phyloP scores from a whole-genome alignment of 2,113 vertebrate species.

The Deroptyus accipitrinus region DNA sequence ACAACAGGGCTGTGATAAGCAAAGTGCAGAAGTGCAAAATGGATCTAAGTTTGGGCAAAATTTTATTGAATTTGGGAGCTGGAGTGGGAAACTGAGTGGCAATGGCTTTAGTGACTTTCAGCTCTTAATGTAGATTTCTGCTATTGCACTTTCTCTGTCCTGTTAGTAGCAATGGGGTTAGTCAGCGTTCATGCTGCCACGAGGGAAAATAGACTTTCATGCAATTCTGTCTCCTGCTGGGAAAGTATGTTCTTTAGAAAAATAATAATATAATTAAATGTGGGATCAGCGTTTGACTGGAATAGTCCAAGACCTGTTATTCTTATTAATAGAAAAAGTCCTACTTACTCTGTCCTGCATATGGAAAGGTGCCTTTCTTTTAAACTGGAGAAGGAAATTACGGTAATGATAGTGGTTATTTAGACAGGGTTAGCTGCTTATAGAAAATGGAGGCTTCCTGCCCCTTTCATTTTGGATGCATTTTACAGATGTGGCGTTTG shows the following conservation, averaged over 20 bases:
- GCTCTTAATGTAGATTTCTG: neutral
- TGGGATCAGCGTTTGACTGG: neutral
- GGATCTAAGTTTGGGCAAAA: neutral
- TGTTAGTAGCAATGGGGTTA: neutral
- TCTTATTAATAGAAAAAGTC: constrained; percentile 23
- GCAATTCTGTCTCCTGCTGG: neutral
- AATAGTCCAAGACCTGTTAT: constrained; percentile 29
- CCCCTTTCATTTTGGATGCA: constrained; percentile 44
- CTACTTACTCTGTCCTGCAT: constrained; percentile 8
- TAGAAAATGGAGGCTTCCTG: constrained; percentile 45
- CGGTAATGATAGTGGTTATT: constrained; percentile 21
- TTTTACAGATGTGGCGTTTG: constrained; percentile 68
- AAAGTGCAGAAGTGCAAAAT: neutral
- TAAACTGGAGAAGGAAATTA: constrained; percentile 53
- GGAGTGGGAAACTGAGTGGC: neutral
- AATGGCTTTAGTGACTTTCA: neutral
- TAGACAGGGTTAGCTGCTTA: constrained; percentile 7
- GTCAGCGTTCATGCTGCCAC: neutral
- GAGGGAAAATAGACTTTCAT: constrained; percentile 37
- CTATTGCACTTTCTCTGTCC: neutral
- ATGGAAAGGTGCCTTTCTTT: constrained; percentile 56
- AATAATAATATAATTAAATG: constrained; percentile 7
- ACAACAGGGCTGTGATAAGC: neutral
- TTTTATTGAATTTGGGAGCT: neutral
- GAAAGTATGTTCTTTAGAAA: neutral